Evolutionary conservation across 2,113 vertebrate genomes (phyloP), one percentile per base, ranked within the genome.

Genomic region (Columbina picui): DNA sequence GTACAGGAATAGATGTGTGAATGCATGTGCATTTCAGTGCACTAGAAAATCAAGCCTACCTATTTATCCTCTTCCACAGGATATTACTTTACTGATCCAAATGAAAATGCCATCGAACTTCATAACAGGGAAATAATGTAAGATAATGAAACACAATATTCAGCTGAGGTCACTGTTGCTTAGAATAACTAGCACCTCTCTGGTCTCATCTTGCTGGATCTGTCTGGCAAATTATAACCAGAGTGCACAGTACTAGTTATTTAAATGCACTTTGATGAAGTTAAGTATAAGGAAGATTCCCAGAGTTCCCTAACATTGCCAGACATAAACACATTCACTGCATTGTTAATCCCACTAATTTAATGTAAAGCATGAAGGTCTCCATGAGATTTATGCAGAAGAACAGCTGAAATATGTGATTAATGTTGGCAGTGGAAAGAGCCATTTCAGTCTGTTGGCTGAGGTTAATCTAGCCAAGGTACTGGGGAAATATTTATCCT

Each of bases 401-500:
- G 36, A 95, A 73, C 61, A 91, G 76, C 65, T 67, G 80, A 95
- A 91, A 59, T 61, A 43, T 84, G 2, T 93, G 85, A 91, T 96
- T 94, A 91, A 88, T 39, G 23, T 77, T 68, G 52, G 79, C 70
- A 47, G 22, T 43, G 38, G 84, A 94, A 96, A 80, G 55, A 78
- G n/a, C 38, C 57, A 64, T 90, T 97, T 83, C 77, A 92, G 71
- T 89, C 80, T 94, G 69, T 52, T 91, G 73, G 45, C 65, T 69
- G 67, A 94, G 32, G 55, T 88, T 93, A 94, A 97, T 94, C 87
- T 93, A 95, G 92, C 76, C 84, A 79, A 71, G 75, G 57, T 97
- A 87, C 49, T 73, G 84, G 57, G 71, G 47, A 38, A 95, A 97
- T 86, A 86, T 89, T 92, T 90, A 90, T 93, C 69, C 61, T 93